Conservation (phyloP, 2,113 vertebrate genomes). For the Nestor notabilis region DNA sequence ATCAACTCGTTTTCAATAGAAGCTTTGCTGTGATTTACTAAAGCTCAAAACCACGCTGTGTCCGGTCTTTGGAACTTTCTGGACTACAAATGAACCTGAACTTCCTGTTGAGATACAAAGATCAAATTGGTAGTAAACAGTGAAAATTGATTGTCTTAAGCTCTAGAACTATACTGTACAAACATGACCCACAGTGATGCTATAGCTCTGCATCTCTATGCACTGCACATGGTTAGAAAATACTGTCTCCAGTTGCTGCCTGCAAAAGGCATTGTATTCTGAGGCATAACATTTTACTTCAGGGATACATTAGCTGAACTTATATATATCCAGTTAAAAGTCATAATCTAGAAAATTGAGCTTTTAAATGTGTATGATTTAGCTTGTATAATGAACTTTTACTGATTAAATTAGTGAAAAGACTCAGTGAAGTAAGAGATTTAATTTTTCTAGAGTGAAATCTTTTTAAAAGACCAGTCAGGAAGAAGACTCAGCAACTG, state of each 20-base stretch:
- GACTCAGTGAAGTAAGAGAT: neutral
- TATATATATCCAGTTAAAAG: neutral
- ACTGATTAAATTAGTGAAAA: neutral
- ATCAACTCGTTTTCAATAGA: neutral
- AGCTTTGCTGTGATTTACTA: neutral
- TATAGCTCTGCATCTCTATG: neutral
- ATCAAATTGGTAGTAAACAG: neutral
- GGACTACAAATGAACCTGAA: neutral
- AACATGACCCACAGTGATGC: neutral
- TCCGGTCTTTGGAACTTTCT: neutral
- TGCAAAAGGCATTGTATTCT: neutral
- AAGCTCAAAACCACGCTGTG: neutral
- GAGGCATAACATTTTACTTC: neutral
- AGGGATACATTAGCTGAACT: neutral
- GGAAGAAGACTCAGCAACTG: conserved; percentile 8
- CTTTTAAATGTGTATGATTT: conserved; percentile 12
- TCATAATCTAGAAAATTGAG: conserved; percentile 6
- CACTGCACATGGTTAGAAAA: neutral
- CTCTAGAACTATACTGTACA: neutral
- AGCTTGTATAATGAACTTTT: neutral
- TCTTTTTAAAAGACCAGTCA: conserved; percentile 1
- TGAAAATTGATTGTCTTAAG: neutral
- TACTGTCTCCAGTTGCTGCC: neutral
- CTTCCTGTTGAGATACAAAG: neutral
- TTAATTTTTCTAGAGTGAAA: conserved; percentile 28